Evolutionary conservation across 2,113 vertebrate species (phyloP).

Genomic region (Rhinolophus ferrumequinum): DNA sequence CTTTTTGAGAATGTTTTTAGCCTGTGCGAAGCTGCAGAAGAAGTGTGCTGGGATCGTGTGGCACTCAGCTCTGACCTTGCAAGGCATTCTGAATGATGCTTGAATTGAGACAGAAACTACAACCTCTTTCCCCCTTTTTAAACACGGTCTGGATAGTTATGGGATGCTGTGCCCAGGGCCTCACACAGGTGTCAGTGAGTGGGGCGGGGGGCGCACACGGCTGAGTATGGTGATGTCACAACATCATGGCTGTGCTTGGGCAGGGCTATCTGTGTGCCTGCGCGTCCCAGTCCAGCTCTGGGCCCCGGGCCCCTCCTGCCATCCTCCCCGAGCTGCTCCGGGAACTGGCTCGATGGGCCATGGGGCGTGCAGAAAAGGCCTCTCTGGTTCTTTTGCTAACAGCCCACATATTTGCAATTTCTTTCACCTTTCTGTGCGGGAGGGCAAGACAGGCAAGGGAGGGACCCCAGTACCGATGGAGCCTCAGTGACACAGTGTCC

Average conservation of each 20-base stretch:
- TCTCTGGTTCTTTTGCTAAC: accelerated
- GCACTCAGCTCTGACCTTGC: not conserved
- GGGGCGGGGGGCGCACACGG: not conserved
- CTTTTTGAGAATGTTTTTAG: too few species aligned
- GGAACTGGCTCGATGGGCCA: not conserved
- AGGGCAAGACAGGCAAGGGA: not conserved
- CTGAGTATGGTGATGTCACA: not conserved
- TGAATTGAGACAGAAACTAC: too few species aligned
- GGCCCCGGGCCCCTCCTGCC: not conserved
- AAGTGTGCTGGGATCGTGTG: accelerated
- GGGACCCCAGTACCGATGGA: not conserved
- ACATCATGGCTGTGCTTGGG: accelerated
- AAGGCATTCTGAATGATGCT: not conserved
- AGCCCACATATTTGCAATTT: too few species aligned
- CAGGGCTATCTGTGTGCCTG: not conserved
- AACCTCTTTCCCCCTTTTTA: not conserved
- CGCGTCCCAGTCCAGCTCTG: not conserved
- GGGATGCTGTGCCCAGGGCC: not conserved
- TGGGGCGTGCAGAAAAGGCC: not conserved
- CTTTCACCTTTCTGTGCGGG: too few species aligned
- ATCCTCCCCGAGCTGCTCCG: not conserved
- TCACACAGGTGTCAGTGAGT: accelerated
- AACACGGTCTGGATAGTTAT: accelerated
- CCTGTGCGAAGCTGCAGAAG: not conserved
- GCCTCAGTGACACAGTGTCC: not conserved